These are phyloP conservation scores for Linnaemya vulpina DNA, from an alignment of 2,888 invertebrate genomes.

Conservation along the genomic window DNA sequence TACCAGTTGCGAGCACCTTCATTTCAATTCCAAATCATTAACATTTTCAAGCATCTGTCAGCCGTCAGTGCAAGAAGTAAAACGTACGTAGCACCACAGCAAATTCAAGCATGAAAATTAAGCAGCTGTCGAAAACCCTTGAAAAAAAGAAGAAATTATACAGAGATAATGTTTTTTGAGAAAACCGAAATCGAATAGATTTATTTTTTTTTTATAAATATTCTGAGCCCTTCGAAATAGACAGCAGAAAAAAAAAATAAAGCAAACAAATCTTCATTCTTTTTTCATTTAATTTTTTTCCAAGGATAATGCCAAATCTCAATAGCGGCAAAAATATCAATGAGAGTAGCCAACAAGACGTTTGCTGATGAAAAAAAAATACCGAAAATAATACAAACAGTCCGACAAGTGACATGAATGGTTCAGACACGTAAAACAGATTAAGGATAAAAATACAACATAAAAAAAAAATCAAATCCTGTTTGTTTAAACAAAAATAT, in stretches of 20 bases:
- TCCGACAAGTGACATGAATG: conserved; percentile 43
- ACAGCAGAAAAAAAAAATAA: conserved; percentile 17
- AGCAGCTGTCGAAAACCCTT: conserved; percentile 5
- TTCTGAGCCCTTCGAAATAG: conserved; percentile 22
- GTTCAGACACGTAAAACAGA: conserved; percentile 56
- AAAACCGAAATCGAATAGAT: conserved; percentile 42
- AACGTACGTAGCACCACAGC: conserved; percentile 40
- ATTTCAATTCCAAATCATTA: conserved; percentile 53
- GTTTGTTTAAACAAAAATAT: conserved; percentile 22
- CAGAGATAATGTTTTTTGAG: conserved; percentile 3
- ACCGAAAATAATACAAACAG: conserved; percentile 26
- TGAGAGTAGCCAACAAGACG: conserved; percentile 46
- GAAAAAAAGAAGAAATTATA: conserved; percentile 29
- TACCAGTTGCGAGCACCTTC: background rate
- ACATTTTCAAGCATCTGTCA: conserved; percentile 62
- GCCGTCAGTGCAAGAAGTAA: conserved; percentile 60
- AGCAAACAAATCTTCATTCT: conserved; percentile 13
- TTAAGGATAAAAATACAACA: conserved; percentile 38
- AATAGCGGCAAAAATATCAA: conserved; percentile 31
- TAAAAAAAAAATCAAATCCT: conserved; percentile 7
- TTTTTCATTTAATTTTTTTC: too few species aligned
- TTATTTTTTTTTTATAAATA: background rate
- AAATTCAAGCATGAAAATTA: conserved; percentile 12
- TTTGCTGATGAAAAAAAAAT: conserved; percentile 11
- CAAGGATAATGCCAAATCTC: conserved; percentile 63